Conservation (phyloP, 2,888 invertebrate genomes). For the Lobophora halterata region DNA sequence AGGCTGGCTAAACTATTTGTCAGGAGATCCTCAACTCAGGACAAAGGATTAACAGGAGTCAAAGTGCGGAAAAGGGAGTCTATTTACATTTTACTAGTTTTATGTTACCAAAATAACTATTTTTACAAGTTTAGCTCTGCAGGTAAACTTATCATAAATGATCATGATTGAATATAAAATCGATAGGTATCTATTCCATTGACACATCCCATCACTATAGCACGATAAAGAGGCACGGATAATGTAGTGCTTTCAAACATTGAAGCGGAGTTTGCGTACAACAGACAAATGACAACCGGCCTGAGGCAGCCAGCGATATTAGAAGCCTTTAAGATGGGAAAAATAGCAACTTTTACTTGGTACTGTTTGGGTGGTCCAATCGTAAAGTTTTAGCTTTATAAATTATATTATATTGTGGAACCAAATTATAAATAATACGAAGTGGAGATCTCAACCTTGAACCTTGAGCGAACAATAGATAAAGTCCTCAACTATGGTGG, state of each 20-base stretch:
- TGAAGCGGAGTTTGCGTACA: slow-evolving; percentile 74
- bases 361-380: slow-evolving; percentile 43
- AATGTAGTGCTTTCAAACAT: slow-evolving; percentile 78
- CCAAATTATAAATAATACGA: no score
- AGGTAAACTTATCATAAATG: neutral
- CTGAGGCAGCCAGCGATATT: slow-evolving; percentile 70
- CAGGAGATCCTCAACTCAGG: no score
- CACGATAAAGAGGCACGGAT: slow-evolving; percentile 69
- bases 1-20: no score
- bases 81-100: no score
- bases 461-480: no score
- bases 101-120: slow-evolving; percentile 6
- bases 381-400: neutral
- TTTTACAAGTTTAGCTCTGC: slow-evolving; percentile 21
- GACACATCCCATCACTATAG: slow-evolving; percentile 35
- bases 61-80: no score
- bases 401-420: neutral
- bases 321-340: slow-evolving; percentile 78
- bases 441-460: no score
- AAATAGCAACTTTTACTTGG: slow-evolving; percentile 76
- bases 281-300: slow-evolving; percentile 77
- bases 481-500: no score
- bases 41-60: no score
- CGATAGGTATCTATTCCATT: slow-evolving; percentile 21
- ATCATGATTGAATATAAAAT: no score